phyloP scores from a whole-genome alignment of 2,888 invertebrate species.

The Abscondita cerata region DNA sequence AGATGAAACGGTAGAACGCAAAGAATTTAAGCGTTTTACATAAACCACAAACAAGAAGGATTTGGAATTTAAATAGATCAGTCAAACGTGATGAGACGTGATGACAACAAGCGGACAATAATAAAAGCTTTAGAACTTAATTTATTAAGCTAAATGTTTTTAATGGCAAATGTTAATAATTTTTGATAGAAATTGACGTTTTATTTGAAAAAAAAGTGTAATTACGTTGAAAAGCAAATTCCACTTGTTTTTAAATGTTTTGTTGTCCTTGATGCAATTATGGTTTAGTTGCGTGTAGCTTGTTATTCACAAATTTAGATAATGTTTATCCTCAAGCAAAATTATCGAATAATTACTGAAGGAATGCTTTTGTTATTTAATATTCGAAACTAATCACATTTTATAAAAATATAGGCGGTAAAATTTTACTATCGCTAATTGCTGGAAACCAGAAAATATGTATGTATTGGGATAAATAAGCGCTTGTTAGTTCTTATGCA shows the following conservation, averaged over 20 bases:
- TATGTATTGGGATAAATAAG: too few species aligned
- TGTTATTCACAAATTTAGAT: constrained; percentile 19
- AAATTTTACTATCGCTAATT: constrained; percentile 5
- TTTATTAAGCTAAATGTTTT: neutral
- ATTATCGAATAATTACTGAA: constrained; percentile 15
- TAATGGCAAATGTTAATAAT: neutral
- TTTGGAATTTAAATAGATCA: constrained; percentile 27
- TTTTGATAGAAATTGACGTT: too few species aligned
- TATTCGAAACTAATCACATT: constrained; percentile 14
- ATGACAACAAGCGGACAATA: constrained; percentile 32
- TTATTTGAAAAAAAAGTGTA: too few species aligned
- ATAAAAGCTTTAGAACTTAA: constrained; percentile 29
- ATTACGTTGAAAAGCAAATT: neutral
- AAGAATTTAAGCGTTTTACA: constrained; percentile 37
- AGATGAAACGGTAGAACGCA: constrained; percentile 36
- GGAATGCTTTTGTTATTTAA: constrained; percentile 10
- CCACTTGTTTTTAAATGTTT: neutral
- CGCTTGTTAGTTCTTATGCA: too few species aligned
- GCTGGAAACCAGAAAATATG: too few species aligned
- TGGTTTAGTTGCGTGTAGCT: constrained; percentile 10
- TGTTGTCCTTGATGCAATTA: constrained; percentile 8
- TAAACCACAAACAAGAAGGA: constrained; percentile 32
- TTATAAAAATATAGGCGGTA: constrained; percentile 4
- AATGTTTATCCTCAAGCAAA: constrained; percentile 15
- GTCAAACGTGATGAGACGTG: constrained; percentile 23